These are phyloP conservation scores for Lytechinus pictus DNA, from an alignment of 35 echinoderm and acorn worm species.

Conservation along the genomic window DNA sequence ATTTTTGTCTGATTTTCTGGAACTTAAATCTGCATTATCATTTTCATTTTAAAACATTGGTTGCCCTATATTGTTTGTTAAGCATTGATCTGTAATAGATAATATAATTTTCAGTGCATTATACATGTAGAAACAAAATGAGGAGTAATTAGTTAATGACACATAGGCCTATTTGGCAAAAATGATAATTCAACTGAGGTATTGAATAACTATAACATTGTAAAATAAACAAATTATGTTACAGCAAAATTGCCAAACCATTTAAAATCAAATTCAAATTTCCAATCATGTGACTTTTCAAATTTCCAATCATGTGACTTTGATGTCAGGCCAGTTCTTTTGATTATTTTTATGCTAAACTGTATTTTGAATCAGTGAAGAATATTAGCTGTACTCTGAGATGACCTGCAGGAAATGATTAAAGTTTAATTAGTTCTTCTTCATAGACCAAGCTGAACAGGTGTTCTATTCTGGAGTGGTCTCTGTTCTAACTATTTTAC, in stretches of 20 bases:
- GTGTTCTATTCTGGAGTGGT: background rate
- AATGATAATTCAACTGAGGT: background rate
- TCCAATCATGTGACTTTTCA: too few relatives aligned
- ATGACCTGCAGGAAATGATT: background rate
- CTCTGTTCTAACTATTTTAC: background rate
- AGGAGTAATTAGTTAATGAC: background rate
- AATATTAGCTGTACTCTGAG: background rate
- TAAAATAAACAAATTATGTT: too few relatives aligned
- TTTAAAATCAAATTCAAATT: too few relatives aligned
- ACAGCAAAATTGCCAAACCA: too few relatives aligned
- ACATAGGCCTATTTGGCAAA: background rate
- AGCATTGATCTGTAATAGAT: background rate
- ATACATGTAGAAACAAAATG: background rate
- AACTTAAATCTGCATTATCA: background rate
- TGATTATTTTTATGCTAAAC: background rate
- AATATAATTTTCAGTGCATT: background rate
- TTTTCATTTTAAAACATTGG: background rate
- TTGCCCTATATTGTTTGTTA: background rate
- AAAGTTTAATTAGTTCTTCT: conserved; percentile 20
- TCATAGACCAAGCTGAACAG: conserved; percentile 10
- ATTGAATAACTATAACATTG: too few relatives aligned
- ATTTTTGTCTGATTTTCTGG: background rate
- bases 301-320: too few relatives aligned
- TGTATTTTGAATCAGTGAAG: background rate
- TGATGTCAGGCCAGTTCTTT: too few relatives aligned